Evolutionary conservation across 92 coral and sea anemone genomes (phyloP), one percentile per base, ranked within the genome.

Genomic region (Epizoanthus stellaris): DNA sequence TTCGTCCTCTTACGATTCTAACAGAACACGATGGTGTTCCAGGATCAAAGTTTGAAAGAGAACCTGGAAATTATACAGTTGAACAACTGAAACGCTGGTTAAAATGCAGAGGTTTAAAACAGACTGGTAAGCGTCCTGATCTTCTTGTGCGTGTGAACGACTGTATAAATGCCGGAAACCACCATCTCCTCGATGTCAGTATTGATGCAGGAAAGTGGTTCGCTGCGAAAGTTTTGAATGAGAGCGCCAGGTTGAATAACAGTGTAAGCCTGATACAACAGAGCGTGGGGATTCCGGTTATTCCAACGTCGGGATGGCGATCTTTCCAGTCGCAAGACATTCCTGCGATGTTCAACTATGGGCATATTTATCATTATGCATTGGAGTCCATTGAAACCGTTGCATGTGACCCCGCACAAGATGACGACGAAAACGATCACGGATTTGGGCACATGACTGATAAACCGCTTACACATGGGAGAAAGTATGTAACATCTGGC

Each of bases 381-480:
- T 19, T 82, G 17, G 86, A 82, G 66, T 82, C 86, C n/a, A 15
- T 82, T 17, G 2, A 43, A 43, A 43, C 49, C 49, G 49, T 43
- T 43, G 49, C 49, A 45, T 45, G 2, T 45, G 49, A 45, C 49
- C 60, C 81, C 13, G 30, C 40, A 11, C 54, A 80, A 45, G 80
- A 87, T 30, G 76, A 72, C 56, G 62, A 73, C 49, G 81, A 80
- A 65, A 56, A 75, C 43, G 88, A 73, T 58, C 20, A 67, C 10
- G 82, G 82, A 34, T 86, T 87, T 56, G 90, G 90, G n/a, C 80
- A 88, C 79, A 88, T 86, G 93, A 90, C 85, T 20, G 90, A 90
- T 39, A 90, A 87, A 65, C 87, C 80, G 14, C 61, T 86, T 40
- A 90, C 81, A 58, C 82, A 65, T 73, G 93, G 85, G 30, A 47